Base-by-base conservation (phyloP, 2,113 vertebrate genomes). In the Peromyscus leucopus region DNA sequence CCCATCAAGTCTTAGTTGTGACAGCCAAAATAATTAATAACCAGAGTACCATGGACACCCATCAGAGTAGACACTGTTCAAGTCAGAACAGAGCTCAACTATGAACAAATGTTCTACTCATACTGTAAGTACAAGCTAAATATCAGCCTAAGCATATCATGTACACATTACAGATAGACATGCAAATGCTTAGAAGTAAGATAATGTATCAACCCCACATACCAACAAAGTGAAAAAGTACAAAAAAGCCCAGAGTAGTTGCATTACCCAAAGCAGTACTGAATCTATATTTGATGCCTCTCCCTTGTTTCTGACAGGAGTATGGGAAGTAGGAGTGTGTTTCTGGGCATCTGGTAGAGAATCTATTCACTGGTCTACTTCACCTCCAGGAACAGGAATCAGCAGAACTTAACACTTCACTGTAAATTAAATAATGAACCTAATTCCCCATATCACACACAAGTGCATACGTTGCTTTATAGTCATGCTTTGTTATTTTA, bases 331-430 rank as follows among this genome's bases (percentile, higher is more conserved):
- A 75, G 39, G 42, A 78, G 36, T 93, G 36, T 93, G 55, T 97
- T 96, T 96, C 57, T 55, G 78, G 80, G 94, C 13, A 55, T 94
- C 69, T 95, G 65, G 7, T n/a, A 51, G n/a, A 95, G 76, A 67
- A 79, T 85, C 80, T 91, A 84, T 83, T 96, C 48, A 95, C 78
- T 93, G 93, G 16, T 97, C 36, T 93, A 91, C 48, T 89, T 95
- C 28, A 78, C 92, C 51, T 92, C 67, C 79, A 26, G 33, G 51
- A 95, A 93, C 19, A 94, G 69, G 26, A 92, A 97, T 91, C 84
- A 96, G 42, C 75, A 89, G 59, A 92, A 61, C 84, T 96, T 92
- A 84, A 75, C 83, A 93, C 39, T 92, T 79, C 83, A 93, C 39
- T 92, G 24, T 96, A 94, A 55, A 55, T 55, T 55, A 89, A 92